Conservation (phyloP, 1,140 invertebrate species). For the Riptortus pedestris region DNA sequence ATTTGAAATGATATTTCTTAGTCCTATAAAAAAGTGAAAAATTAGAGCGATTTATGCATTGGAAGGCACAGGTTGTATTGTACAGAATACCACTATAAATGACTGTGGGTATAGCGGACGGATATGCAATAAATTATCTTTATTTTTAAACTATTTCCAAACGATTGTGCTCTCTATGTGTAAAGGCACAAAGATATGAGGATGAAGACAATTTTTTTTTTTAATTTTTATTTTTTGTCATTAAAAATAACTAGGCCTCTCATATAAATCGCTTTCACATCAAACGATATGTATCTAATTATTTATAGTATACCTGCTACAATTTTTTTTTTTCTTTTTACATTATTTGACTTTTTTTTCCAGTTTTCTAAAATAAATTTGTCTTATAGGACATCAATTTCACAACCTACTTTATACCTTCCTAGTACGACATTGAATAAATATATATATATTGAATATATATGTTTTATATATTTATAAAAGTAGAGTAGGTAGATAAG, state of each 20-base stretch:
- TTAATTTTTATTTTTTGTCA: not conserved
- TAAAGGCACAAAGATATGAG: slow-evolving; percentile 18
- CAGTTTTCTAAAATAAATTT: slow-evolving; percentile 4
- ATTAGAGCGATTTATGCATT: slow-evolving; percentile 16
- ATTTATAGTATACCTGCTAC: slow-evolving; percentile 12
- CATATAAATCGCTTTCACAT: slow-evolving; percentile 18
- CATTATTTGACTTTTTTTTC: not conserved
- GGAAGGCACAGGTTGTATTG: slow-evolving; percentile 18
- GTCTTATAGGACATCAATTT: slow-evolving; percentile 2
- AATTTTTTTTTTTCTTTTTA: slow-evolving; percentile 2
- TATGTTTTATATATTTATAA: not conserved
- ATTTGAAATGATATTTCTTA: slow-evolving; percentile 18
- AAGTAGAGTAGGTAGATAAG: not conserved
- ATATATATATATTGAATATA: not conserved
- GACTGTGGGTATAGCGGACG: slow-evolving; percentile 16
- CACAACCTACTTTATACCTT: slow-evolving; percentile 15
- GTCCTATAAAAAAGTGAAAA: slow-evolving; percentile 19
- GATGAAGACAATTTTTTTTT: not conserved
- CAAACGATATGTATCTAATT: slow-evolving; percentile 14
- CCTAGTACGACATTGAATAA: not conserved
- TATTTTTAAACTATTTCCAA: slow-evolving; percentile 11
- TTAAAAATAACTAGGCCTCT: slow-evolving; percentile 16
- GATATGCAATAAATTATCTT: slow-evolving; percentile 10
- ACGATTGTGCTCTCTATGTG: slow-evolving; percentile 14
- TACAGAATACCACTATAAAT: slow-evolving; percentile 16